Evolutionary conservation across 2,888 invertebrate species (phyloP).

Genomic region (Heliconius charithonia): DNA sequence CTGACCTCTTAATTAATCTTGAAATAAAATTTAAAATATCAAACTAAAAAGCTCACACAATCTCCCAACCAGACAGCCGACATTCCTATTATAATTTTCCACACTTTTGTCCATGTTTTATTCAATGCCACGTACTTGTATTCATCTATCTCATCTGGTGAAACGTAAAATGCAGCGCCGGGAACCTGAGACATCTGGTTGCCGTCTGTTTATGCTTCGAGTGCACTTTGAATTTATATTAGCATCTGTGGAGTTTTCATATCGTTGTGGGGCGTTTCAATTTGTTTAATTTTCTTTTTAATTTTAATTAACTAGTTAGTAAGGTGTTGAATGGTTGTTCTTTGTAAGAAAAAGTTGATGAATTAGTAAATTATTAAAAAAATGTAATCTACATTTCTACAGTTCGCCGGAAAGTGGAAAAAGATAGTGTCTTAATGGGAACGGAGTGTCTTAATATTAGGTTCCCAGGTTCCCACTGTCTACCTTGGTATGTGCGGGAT

Average conservation of each 20-base stretch:
- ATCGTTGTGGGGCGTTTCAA: background rate
- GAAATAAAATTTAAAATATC: background rate
- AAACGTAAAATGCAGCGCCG: conserved; percentile 24
- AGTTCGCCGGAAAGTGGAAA: no score
- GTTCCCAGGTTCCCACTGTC: background rate
- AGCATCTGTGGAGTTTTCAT: conserved; percentile 15
- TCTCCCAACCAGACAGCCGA: background rate
- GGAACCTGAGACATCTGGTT: conserved; percentile 24
- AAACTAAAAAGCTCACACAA: conserved; percentile 4
- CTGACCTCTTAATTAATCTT: background rate
- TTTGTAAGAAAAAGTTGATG: background rate
- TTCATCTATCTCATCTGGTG: conserved; percentile 20
- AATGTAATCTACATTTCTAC: no score
- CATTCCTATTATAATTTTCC: conserved; percentile 21
- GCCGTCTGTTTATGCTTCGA: conserved; percentile 25
- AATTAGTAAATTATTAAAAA: background rate
- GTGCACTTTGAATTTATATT: conserved; percentile 31
- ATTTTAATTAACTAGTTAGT: background rate
- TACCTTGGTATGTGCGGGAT: background rate
- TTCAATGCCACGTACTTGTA: conserved; percentile 22
- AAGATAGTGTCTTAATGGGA: background rate
- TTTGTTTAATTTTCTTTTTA: background rate
- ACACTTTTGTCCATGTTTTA: conserved; percentile 29
- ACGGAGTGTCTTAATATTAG: background rate
- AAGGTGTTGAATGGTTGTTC: background rate